Percentiles rank a stretch among this genome's conserved stretches.
Conservation (phyloP, 2,797 vertebrate species). For the Paramormyrops hopkinsi region DNA sequence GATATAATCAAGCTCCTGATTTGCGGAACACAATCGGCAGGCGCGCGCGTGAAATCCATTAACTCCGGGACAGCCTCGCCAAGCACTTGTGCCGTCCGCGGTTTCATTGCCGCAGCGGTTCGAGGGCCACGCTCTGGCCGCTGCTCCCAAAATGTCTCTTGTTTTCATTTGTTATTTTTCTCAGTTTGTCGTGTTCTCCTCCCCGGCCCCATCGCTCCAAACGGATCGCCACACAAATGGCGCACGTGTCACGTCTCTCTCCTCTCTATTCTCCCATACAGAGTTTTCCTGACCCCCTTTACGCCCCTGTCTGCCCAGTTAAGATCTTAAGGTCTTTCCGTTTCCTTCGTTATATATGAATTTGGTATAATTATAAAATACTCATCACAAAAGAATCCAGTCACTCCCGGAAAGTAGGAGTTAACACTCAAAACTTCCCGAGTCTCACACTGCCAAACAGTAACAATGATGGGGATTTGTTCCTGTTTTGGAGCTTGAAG, state of each 20-base stretch:
- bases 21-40: slow-evolving; percentile 7
- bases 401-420: background rate
- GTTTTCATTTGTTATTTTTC: slow-evolving; percentile 12
- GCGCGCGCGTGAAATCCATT: slow-evolving; percentile 36
- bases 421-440: background rate
- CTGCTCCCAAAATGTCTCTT: slow-evolving; percentile 9
- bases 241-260: background rate
- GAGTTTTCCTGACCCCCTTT: background rate
- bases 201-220: background rate
- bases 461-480: background rate
- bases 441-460: background rate
- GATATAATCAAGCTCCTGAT: slow-evolving; percentile 39
- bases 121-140: slow-evolving; percentile 5
- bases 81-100: slow-evolving; percentile 27
- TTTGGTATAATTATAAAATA: background rate
- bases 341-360: background rate
- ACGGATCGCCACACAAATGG: background rate
- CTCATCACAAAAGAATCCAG: background rate
- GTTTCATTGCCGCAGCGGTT: slow-evolving; percentile 26
- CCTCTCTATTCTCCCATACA: background rate
- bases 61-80: slow-evolving; percentile 30
- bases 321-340: background rate
- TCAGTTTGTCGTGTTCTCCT: slow-evolving; percentile 23
- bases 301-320: background rate
- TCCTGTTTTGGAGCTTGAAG: background rate